A percentile compares a stretch with the other conserved stretches of the same genome.
Evolutionary conservation across 2,888 invertebrate genomes (phyloP).

Genomic region (Sipha maydis): DNA sequence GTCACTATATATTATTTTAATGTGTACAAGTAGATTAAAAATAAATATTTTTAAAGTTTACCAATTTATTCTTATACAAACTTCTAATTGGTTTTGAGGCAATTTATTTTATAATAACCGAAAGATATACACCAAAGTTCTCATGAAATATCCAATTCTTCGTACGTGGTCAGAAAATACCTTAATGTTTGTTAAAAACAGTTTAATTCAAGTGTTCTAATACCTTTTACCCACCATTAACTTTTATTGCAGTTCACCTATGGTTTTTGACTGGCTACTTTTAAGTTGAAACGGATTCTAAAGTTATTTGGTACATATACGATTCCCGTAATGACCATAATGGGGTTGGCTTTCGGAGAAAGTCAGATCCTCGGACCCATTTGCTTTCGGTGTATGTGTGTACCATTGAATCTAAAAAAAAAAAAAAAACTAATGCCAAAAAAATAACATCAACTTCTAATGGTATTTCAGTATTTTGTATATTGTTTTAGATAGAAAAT

Average conservation of each 20-base stretch:
- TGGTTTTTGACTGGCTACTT: constrained; percentile 44
- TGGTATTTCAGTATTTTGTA: not conserved
- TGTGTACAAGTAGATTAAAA: not conserved
- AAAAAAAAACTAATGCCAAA: not conserved
- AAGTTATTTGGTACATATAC: constrained; percentile 32
- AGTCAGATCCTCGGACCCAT: not conserved
- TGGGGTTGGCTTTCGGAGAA: constrained; percentile 18
- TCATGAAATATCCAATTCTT: not conserved
- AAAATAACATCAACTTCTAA: not conserved
- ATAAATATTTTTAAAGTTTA: constrained; percentile 12
- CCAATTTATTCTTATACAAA: not conserved
- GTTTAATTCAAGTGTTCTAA: constrained; percentile 37
- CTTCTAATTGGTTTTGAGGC: not conserved
- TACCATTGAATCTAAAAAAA: not conserved
- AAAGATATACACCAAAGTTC: not conserved
- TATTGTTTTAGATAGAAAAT: not conserved
- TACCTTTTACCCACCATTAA: constrained; percentile 52
- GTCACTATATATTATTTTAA: not conserved
- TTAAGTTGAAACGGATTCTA: constrained; percentile 48
- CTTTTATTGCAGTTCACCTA: constrained; percentile 46
- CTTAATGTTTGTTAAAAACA: constrained; percentile 34
- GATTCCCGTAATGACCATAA: constrained; percentile 52
- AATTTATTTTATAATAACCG: not conserved
- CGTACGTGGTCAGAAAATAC: constrained; percentile 14
- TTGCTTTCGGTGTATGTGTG: not conserved